Base-by-base conservation (phyloP, 2,113 vertebrate species). In the Mohoua ochrocephala region DNA sequence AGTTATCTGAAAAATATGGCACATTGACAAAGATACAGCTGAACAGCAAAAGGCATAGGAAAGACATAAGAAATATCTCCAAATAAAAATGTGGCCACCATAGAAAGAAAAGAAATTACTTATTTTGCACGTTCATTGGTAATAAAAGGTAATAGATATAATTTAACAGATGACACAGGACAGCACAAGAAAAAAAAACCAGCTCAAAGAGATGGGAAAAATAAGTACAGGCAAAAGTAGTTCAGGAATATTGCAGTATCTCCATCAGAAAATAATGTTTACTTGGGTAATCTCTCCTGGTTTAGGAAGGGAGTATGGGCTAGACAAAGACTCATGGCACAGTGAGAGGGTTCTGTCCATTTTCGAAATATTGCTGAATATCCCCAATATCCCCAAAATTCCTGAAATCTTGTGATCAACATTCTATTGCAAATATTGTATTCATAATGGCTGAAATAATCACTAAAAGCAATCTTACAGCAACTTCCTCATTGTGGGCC, bases 1-100 rank as follows among this genome's bases (percentile, higher is more conserved):
- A 65, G 2, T 28, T 82, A 10, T 15, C 42, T 79, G 37, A 50
- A 82, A 85, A 86, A 53, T 33, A 35, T 0, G 0, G 0, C 44
- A 47, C 52, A 39, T 23, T 10, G 74, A 14, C 45, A 77, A 93
- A 65, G 10, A 52, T 4, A 24, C 2, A 83, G 18, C 11, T 86
- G 30, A 89, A 67, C 9, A 63, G 24, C 16, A 61, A 84, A 59
- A 85, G 3, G 6, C 35, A 30, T 12, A 37, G 14, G 11, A 56
- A 9, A 52, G 5, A 71, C 11, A 35, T 15, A 33, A 83, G 47
- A 73, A 87, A 45, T 44, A 83, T 21, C n/a, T 49, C 57, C 27
- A 79, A 47, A 59, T 59, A 37, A 71, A 91, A 91, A 63, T 37
- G 13, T 53, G 13, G 9, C 21, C 20, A 19, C 13, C 1, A 4